Evolutionary conservation across 2,888 invertebrate genomes (phyloP), one percentile per base, ranked within the genome.

Genomic region (Melanchra persicariae): DNA sequence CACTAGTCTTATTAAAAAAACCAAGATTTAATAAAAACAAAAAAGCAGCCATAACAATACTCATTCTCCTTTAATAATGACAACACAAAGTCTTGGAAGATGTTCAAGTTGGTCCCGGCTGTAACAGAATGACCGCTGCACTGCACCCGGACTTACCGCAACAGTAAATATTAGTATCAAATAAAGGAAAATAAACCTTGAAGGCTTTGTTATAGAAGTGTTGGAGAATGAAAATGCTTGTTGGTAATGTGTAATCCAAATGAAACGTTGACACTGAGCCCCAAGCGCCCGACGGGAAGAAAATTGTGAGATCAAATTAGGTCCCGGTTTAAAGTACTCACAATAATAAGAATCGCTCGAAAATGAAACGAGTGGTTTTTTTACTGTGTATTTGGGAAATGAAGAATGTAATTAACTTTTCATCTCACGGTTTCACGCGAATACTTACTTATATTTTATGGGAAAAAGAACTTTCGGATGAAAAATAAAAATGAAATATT

Each of bases 301-400:
- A 93, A 93, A 94, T 94, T 94, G 93, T 92, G 84, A 92, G 93
- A 94, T 94, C 92, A 93, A 94, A 94, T 94, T 94, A 94, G 92
- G 92, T 92, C 85, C 88, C 85, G 90, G 88, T 91, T 90, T 92
- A 89, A 89, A 91, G 88, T 91, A 90, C 84, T 87, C 87, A 88
- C 90, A 91, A 92, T 92, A 93, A 93, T 91, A 92, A 90, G 89
- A 92, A 92, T 88, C 83, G 87, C 87, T 89, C 79, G 87, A 88
- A 91, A 90, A 91, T 92, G 87, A 91, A 91, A 89, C 86, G 79
- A 83, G 70, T 77, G 75, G 66, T 69, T 82, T 83, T 83, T 85
- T 85, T 81, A 75, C 40, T 15, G 51, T 58, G 34, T 63, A 73
- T 64, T 69, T 71, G 37, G 40, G 55, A 77, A 74, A 71, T 67